These are phyloP conservation scores for Patella ulyssiponensis DNA, from an alignment of 2,888 invertebrate species.

Conservation along the genomic window DNA sequence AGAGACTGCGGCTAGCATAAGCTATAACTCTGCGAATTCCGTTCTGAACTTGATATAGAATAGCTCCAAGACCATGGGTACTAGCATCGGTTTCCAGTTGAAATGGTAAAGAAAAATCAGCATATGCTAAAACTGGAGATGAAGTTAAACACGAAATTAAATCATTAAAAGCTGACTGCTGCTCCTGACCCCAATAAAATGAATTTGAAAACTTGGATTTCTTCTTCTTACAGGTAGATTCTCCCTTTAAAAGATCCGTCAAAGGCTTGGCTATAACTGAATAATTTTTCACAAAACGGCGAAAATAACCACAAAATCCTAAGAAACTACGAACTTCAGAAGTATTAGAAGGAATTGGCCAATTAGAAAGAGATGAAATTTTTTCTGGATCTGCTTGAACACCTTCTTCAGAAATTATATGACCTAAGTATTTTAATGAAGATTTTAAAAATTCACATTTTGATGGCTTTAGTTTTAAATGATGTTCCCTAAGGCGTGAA, in stretches of 20 bases:
- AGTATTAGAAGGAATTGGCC: conserved; percentile 30
- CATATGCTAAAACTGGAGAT: conserved; percentile 39
- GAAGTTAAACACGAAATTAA: conserved; percentile 28
- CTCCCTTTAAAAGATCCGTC: conserved; percentile 32
- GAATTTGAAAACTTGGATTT: background rate
- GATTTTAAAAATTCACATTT: conserved; percentile 42
- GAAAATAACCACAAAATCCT: conserved; percentile 38
- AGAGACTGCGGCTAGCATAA: too few species aligned
- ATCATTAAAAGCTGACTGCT: conserved; percentile 32
- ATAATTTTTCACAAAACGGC: conserved; percentile 36
- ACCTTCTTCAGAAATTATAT: conserved; percentile 37
- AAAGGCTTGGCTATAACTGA: conserved; percentile 37
- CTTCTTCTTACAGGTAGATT: conserved; percentile 5
- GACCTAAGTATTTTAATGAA: conserved; percentile 39
- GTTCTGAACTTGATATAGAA: conserved; percentile 33
- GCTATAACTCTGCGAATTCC: conserved; percentile 29
- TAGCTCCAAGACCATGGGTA: conserved; percentile 29
- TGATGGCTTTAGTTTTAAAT: conserved; percentile 37
- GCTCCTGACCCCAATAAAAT: conserved; percentile 38
- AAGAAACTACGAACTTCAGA: conserved; percentile 33
- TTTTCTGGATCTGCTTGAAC: conserved; percentile 34
- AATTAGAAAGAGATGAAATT: conserved; percentile 21
- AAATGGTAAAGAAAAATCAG: conserved; percentile 38
- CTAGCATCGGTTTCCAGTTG: conserved; percentile 20
- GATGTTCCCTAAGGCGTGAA: conserved; percentile 30